These are phyloP conservation scores for Takifugu flavidus DNA, from an alignment of 2,113 vertebrate species.

Conservation along the genomic window DNA sequence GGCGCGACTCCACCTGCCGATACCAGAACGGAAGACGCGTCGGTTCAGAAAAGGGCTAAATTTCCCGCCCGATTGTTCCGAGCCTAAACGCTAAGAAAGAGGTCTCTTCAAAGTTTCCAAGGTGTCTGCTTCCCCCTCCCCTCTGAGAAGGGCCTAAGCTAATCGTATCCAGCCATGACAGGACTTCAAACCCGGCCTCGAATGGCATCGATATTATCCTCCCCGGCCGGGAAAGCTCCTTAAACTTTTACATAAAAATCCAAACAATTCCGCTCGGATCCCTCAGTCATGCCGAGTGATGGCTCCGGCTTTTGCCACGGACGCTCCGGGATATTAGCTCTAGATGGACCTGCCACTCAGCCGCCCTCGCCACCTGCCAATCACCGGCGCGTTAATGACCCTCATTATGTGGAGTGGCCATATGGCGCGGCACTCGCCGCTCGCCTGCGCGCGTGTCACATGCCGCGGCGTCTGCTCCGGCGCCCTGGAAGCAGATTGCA, in stretches of 20 bases:
- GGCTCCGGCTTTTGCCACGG: constrained; percentile 24
- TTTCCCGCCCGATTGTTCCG: constrained; percentile 17
- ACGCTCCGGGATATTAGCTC: neutral
- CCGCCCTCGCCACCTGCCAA: constrained; percentile 49
- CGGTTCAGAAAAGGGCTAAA: constrained; percentile 18
- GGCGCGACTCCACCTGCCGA: constrained; percentile 10
- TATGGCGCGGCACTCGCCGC: constrained; percentile 33
- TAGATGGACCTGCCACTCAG: constrained; percentile 55
- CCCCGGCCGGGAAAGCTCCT: constrained; percentile 30
- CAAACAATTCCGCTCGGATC: constrained; percentile 30
- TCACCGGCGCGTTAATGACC: constrained; percentile 61
- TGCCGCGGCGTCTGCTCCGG: constrained; percentile 7
- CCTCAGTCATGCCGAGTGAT: constrained; percentile 37
- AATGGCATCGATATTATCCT: constrained; percentile 36
- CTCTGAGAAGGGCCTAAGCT: constrained; percentile 39
- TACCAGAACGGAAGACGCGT: constrained; percentile 27
- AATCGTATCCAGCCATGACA: constrained; percentile 56
- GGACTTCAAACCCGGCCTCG: constrained; percentile 48
- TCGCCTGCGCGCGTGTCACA: neutral
- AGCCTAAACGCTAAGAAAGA: neutral
- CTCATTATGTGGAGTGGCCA: constrained; percentile 55
- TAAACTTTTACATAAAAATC: constrained; percentile 39
- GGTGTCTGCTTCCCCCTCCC: constrained; percentile 23
- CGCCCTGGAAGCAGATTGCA: constrained; percentile 60
- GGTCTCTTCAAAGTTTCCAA: constrained; percentile 14